Percentiles rank a stretch among this genome's conserved stretches.
Evolutionary conservation across 2,888 invertebrate species (phyloP).

Genomic region (Suillia variegata): DNA sequence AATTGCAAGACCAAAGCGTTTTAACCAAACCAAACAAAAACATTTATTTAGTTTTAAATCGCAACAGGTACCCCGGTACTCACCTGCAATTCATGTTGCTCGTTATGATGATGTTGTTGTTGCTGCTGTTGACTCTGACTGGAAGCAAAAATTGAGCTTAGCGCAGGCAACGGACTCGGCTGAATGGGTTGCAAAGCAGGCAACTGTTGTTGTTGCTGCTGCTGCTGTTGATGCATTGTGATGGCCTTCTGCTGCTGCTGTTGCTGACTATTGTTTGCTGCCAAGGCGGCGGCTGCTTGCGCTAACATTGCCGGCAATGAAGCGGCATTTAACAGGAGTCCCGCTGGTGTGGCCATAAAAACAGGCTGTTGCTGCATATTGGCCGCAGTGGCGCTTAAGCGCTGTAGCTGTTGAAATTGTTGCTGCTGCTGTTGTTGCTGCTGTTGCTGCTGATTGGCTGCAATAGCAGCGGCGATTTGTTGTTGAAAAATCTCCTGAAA

Average conservation of each 20-base stretch:
- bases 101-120: conserved; percentile 30
- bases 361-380: conserved; percentile 51
- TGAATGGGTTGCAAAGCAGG: conserved; percentile 58
- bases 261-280: conserved; percentile 49
- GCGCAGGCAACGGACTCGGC: conserved; percentile 43
- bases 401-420: conserved; percentile 36
- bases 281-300: conserved; percentile 52
- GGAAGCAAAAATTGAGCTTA: conserved; percentile 52
- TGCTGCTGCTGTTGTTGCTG: conserved; percentile 49
- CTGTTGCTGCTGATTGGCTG: conserved; percentile 43
- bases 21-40: no score
- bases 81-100: conserved; percentile 42
- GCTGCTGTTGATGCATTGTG: conserved; percentile 37
- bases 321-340: conserved; percentile 55
- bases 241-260: conserved; percentile 45
- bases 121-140: conserved; percentile 30
- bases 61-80: no score
- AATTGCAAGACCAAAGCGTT: no score
- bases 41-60: no score
- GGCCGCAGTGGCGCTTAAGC: conserved; percentile 44
- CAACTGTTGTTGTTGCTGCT: conserved; percentile 43
- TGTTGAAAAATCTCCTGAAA: conserved; percentile 53
- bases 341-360: conserved; percentile 60
- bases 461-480: conserved; percentile 39
- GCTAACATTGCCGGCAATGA: conserved; percentile 58